phyloP scores from a whole-genome alignment of 1,140 invertebrate species.

The Stenopsyche tienmushanensis region DNA sequence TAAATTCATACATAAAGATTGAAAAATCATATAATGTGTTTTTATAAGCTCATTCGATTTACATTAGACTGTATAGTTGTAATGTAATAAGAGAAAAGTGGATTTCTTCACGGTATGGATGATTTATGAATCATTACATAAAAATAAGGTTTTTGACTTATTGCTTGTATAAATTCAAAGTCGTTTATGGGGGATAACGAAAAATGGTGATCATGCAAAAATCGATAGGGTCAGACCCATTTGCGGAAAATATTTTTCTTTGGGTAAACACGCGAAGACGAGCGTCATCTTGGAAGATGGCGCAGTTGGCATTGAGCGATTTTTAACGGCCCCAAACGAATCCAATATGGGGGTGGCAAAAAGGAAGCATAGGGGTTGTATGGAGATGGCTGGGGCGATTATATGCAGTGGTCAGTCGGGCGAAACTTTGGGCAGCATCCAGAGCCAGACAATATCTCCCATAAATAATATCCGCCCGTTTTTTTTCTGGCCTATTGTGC shows the following conservation, averaged over 20 bases:
- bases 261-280: no score
- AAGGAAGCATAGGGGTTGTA: not conserved
- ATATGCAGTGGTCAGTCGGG: constrained; percentile 3
- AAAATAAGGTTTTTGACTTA: no score
- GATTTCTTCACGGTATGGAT: not conserved
- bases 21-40: no score
- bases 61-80: not conserved
- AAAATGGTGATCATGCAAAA: no score
- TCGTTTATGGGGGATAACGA: no score
- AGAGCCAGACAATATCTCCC: constrained; percentile 4
- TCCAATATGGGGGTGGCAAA: not conserved
- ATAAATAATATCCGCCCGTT: constrained; percentile 17
- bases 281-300: no score
- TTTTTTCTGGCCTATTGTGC: constrained; percentile 17
- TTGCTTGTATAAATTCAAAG: no score
- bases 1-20: no score
- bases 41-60: not conserved
- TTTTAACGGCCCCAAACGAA: constrained; percentile 2
- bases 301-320: constrained; percentile 13
- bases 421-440: not conserved
- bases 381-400: not conserved
- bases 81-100: not conserved
- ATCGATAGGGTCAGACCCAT: no score
- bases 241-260: no score
- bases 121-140: no score